Percentiles rank a stretch among this genome's conserved stretches.
These are phyloP conservation scores for Sorex fumeus DNA, from an alignment of 2,113 vertebrate genomes.

Conservation along the genomic window DNA sequence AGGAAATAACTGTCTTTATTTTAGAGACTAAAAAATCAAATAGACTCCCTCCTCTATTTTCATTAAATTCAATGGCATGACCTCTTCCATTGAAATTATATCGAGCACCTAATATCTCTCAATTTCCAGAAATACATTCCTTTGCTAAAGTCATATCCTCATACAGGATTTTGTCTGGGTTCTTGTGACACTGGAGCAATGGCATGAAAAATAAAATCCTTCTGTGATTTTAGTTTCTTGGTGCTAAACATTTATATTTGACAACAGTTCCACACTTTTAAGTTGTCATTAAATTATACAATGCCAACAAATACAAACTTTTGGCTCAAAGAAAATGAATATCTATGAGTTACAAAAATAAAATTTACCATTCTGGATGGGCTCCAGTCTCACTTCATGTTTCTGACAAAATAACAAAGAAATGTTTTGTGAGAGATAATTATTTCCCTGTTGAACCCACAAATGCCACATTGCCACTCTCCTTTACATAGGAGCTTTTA, in stretches of 20 bases:
- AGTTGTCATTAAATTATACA: neutral
- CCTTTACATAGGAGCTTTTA: neutral
- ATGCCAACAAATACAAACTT: neutral
- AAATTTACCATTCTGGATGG: neutral
- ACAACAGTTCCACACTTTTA: neutral
- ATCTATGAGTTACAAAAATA: conserved; percentile 13
- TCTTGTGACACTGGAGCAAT: conserved; percentile 32
- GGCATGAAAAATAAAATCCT: conserved; percentile 2
- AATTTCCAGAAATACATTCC: conserved; percentile 15
- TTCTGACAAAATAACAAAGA: neutral
- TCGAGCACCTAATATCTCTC: neutral
- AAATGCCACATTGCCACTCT: neutral
- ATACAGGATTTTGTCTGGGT: neutral
- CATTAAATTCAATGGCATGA: conserved; percentile 2
- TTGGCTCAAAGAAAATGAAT: conserved; percentile 21
- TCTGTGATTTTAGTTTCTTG: neutral
- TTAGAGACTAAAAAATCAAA: neutral
- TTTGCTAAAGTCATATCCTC: conserved; percentile 3
- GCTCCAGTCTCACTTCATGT: neutral
- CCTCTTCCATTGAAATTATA: neutral
- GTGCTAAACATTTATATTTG: neutral
- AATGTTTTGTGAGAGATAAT: neutral
- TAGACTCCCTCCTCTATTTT: neutral
- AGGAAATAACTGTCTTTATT: conserved; percentile 15
- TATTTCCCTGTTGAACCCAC: neutral